Base-by-base conservation (phyloP, 2,797 vertebrate genomes). In the Clarias laeviceps region DNA sequence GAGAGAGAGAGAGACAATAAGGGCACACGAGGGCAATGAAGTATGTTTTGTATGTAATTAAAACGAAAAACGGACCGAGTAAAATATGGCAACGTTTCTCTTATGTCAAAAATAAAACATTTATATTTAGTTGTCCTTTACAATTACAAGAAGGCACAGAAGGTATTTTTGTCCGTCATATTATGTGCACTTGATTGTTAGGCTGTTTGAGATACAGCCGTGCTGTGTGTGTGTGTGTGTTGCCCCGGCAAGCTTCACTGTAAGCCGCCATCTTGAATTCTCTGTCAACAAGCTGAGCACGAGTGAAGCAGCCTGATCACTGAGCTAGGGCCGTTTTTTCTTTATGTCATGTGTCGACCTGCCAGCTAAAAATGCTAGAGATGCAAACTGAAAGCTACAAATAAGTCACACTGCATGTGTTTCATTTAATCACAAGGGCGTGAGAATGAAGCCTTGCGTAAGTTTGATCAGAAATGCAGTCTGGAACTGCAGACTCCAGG, bases 221-320 rank as follows among this genome's bases (percentile, higher is more conserved):
- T n/a, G 18, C 9, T 34, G 40, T 54, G 7, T 73, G 12, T n/a
- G 34, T 56, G 37, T 56, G 50, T 54, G 50, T 54, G 40, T 82
- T 59, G 29, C 59, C 61, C 34, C 65, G 61, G 57, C 59, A 34
- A 68, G 87, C 17, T 72, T 40, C 45, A 50, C 72, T 50, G 72
- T 79, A 12, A 9, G 45, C 85, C 59, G 82, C 83, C 87, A 88
- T 88, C 50, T 88, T 86, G 79, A 82, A 68, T 18, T 64, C 18
- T 8, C 74, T 69, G 88, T 79, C 64, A 89, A 85, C 70, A 78
- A 83, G 3, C 27, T 4, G 29, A 66, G 57, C 45, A 34, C 40
- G 22, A 65, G 27, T 24, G n/a, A 66, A 54, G 45, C 37, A 15
- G 18, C 11, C 3, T 45, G 2, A 9, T 62, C 20, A 27, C 37